Base-by-base conservation (phyloP, 2,113 vertebrate species). In the Camelus dromedarius region DNA sequence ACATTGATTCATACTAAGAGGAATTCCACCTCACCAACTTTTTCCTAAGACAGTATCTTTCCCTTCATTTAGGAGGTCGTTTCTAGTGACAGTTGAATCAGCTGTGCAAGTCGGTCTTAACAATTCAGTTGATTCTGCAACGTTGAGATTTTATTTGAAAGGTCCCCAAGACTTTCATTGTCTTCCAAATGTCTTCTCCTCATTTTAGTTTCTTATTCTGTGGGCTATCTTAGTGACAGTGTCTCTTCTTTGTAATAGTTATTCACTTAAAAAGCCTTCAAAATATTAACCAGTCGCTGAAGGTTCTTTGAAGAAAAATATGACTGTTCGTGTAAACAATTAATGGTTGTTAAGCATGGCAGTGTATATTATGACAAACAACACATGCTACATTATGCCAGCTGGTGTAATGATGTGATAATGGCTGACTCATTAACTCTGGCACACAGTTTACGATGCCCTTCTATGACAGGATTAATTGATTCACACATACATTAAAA, bases 311-410 rank as follows among this genome's bases (percentile, higher is more conserved):
- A 98, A 98, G 98, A 98, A 98, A 99, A 99, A 99, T 98, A 98
- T 98, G 98, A 99, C 98, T 99, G 98, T 98, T 99, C 98, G 89
- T 98, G 98, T 99, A 99, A 99, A 99, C 99, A 99, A 99, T 99
- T 99, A 99, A 99, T 99, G 99, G 99, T 98, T 99, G 99, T 99
- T 99, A 99, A 99, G 99, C 98, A 98, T 99, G 99, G 99, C 99
- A 99, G 99, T 99, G 98, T 99, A 99, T 99, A 99, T 99, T 99
- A 99, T 99, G 99, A 99, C 99, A 99, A 99, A 99, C 99, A 99
- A 99, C 99, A 99, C 99, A 99, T 99, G 99, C 99, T 99, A 98
- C 98, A 98, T 99, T 99, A 98, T 99, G 99, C 99, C 99, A 99
- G 99, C 99, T 99, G 99, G 99, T 99, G 99, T 99, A 99, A 99